These are phyloP conservation scores for Acanthornis magna DNA, from an alignment of 2,797 vertebrate species.

Conservation along the genomic window DNA sequence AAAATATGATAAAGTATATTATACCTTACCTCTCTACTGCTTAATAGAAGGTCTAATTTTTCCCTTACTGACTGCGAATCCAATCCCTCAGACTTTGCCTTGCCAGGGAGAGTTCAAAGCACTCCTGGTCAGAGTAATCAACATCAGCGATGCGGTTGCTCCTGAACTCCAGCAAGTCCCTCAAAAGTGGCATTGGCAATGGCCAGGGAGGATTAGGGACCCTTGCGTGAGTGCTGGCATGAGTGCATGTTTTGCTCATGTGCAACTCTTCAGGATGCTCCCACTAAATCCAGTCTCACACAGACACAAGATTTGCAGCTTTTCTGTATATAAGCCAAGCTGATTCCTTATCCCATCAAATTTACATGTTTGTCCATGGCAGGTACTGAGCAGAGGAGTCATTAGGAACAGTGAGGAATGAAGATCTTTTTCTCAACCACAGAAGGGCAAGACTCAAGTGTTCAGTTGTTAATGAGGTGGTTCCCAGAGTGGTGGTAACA, in stretches of 20 bases:
- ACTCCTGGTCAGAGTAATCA: fast-evolving
- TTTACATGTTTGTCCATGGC: neutral
- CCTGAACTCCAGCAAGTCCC: neutral
- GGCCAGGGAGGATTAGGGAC: neutral
- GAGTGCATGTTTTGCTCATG: neutral
- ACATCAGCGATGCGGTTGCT: fast-evolving
- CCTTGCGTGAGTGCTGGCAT: neutral
- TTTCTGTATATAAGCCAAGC: neutral
- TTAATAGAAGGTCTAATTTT: neutral
- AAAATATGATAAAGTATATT: neutral
- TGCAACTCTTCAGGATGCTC: neutral
- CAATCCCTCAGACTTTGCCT: neutral
- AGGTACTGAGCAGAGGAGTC: neutral
- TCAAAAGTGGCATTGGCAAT: neutral
- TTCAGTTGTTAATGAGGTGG: neutral
- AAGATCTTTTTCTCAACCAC: neutral
- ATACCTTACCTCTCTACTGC: neutral
- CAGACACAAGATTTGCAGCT: neutral
- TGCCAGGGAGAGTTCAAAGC: neutral
- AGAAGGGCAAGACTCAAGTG: neutral
- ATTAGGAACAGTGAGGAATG: neutral
- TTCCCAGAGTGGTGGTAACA: neutral
- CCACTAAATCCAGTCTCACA: neutral
- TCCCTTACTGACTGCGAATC: neutral
- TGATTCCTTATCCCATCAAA: neutral